Percentiles rank a stretch among this genome's conserved stretches.
phyloP scores from a whole-genome alignment of 2,113 vertebrate genomes.

The Caranx ignobilis region DNA sequence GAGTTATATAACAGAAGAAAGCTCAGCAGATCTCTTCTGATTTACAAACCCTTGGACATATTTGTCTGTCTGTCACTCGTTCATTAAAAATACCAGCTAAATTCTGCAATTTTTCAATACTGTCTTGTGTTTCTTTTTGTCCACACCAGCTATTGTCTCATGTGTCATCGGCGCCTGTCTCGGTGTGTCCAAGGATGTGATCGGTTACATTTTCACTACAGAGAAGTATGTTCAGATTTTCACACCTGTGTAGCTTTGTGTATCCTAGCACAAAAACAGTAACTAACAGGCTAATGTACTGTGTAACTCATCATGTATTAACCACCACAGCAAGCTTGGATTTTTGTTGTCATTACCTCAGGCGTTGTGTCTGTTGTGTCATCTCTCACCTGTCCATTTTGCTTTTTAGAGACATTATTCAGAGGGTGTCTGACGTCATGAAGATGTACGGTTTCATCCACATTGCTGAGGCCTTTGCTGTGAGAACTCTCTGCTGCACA shows the following conservation, averaged over 20 bases:
- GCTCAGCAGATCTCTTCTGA: neutral
- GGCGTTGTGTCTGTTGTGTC: neutral
- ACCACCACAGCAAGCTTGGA: neutral
- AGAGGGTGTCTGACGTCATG: slow-evolving; percentile 73
- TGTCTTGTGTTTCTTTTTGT: slow-evolving; percentile 8
- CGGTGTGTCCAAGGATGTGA: slow-evolving; percentile 78
- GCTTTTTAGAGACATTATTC: slow-evolving; percentile 71
- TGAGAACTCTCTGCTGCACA: slow-evolving; percentile 44
- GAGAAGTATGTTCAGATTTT: slow-evolving; percentile 83
- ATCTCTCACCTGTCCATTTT: neutral
- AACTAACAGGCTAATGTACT: neutral
- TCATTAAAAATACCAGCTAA: neutral
- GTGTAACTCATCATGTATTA: slow-evolving; percentile 33
- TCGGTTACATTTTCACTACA: slow-evolving; percentile 89
- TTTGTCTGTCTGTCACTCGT: neutral
- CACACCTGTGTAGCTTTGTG: neutral
- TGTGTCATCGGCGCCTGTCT: slow-evolving; percentile 79
- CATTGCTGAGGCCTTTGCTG: slow-evolving; percentile 69
- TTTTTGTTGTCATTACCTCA: neutral
- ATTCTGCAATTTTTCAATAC: neutral
- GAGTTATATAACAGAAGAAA: neutral
- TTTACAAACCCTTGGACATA: neutral
- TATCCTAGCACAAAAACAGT: slow-evolving; percentile 1
- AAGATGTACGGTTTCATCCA: slow-evolving; percentile 72
- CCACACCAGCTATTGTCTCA: slow-evolving; percentile 79